A percentile compares a stretch with the other conserved stretches of the same genome.
Evolutionary conservation across 2,113 vertebrate genomes (phyloP).

Genomic region (Cairina moschata): DNA sequence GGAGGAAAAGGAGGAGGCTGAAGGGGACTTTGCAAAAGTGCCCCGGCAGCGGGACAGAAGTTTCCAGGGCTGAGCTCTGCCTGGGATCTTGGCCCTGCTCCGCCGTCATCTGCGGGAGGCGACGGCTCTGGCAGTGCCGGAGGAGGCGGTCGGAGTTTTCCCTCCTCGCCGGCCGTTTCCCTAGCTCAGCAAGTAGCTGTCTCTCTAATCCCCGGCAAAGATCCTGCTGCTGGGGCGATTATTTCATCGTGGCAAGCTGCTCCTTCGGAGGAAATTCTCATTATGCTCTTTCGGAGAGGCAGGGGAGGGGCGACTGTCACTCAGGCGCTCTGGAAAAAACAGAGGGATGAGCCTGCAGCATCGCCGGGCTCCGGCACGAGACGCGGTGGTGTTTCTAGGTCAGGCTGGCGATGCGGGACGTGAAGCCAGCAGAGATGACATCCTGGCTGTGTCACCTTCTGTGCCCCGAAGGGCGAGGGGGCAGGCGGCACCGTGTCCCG

Average conservation of each 20-base stretch:
- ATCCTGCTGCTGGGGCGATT: slow-evolving; percentile 64
- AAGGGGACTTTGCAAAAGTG: not conserved
- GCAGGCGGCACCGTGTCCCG: rapidly evolving
- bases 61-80: slow-evolving; percentile 18
- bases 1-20: not conserved
- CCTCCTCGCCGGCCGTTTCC: not conserved
- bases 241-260: slow-evolving; percentile 70
- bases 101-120: not conserved
- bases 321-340: slow-evolving; percentile 56
- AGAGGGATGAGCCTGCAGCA: slow-evolving; percentile 67
- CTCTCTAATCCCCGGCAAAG: slow-evolving; percentile 45
- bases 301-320: slow-evolving; percentile 66
- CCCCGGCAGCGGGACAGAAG: not conserved
- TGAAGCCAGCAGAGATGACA: slow-evolving; percentile 41
- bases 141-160: slow-evolving; percentile 6
- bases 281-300: slow-evolving; percentile 42
- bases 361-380: slow-evolving; percentile 45
- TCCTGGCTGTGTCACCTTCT: slow-evolving; percentile 53
- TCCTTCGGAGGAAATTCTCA: slow-evolving; percentile 66
- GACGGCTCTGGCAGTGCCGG: not conserved
- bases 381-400: slow-evolving; percentile 64
- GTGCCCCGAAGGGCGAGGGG: not conserved
- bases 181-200: slow-evolving; percentile 62
- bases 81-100: not conserved
- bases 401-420: slow-evolving; percentile 53